Base-by-base conservation (phyloP, 2,797 vertebrate genomes). In the Danio albolineatus region DNA sequence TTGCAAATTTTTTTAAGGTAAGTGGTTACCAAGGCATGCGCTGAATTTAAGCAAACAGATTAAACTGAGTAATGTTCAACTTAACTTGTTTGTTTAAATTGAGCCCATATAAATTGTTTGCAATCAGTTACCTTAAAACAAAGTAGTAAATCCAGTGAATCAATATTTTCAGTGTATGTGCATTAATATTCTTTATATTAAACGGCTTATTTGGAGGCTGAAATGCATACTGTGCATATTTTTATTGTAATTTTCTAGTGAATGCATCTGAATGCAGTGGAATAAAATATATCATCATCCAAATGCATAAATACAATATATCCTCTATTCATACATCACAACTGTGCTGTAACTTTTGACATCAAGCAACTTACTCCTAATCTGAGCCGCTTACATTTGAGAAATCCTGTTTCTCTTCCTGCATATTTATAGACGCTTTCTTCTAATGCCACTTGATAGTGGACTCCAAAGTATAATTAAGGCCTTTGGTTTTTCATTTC, bases 261-360 rank as follows among this genome's bases (percentile, higher is more conserved):
- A 62, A 41, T 62, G n/a, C 61, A 43, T 19, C 48, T 21, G 14
- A 48, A 66, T 66, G 2, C 19, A 66, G 19, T 21, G 19, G 0
- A 48, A 46, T 3, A 4, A 48, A 21, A 66, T n/a, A 66, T 66
- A 14, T 7, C 62, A 46, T 46, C 43, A 44, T 10, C 6, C 41
- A 21, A 46, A 46, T 48, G 19, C 43, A 60, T 13, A 2, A 65
- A 65, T 41, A 10, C 67, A 43, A 38, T 57, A 62, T 44, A 69
- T 78, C 62, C 76, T 39, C 36, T 78, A 9, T 13, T 59, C 56
- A 28, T 36, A 36, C 4, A 62, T 17, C 10, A 43, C 60, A 41
- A n/a, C 36, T 38, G 41, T n/a, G 28, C 28, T 28, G 28, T 28
- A 28, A 28, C 28, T 28, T 28, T 28, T 28, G 28, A 28, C 28